Evolutionary conservation across 2,797 vertebrate genomes (phyloP).

Genomic region (Arremon brunneinucha): DNA sequence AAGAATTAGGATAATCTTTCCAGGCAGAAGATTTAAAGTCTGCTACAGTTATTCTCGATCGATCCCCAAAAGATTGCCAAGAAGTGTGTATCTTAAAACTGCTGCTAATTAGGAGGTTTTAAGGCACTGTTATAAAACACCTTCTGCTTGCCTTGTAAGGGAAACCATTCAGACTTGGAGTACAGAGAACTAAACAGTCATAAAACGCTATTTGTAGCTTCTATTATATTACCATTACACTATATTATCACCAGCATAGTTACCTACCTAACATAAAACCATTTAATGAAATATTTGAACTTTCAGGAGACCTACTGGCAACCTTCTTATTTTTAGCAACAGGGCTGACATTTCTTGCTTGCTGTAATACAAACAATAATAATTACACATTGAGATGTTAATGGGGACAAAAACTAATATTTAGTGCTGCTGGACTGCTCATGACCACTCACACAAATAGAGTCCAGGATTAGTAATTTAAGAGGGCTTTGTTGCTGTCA

Average conservation of each 20-base stretch:
- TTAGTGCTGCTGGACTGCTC: background rate
- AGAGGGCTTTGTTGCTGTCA: background rate
- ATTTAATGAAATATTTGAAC: constrained; percentile 61
- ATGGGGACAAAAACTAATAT: background rate
- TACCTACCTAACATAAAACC: constrained; percentile 47
- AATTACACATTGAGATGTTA: constrained; percentile 47
- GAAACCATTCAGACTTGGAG: constrained; percentile 30
- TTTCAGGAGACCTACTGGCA: constrained; percentile 29
- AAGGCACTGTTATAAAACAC: constrained; percentile 36
- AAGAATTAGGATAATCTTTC: constrained; percentile 66
- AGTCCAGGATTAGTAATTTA: background rate
- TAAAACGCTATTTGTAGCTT: constrained; percentile 44
- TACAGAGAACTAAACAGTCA: constrained; percentile 36
- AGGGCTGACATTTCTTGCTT: constrained; percentile 17
- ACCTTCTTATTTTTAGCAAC: constrained; percentile 14
- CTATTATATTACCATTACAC: constrained; percentile 65
- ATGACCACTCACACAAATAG: background rate
- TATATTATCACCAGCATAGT: constrained; percentile 42
- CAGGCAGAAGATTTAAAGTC: constrained; percentile 62
- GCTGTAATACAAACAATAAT: constrained; percentile 42
- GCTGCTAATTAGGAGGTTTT: constrained; percentile 65
- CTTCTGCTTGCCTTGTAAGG: constrained; percentile 47
- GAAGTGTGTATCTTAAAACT: constrained; percentile 57
- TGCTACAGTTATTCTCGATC: constrained; percentile 38
- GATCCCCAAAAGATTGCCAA: constrained; percentile 63